Conservation (phyloP, 2,797 vertebrate genomes). For the Meriones psammophilus region DNA sequence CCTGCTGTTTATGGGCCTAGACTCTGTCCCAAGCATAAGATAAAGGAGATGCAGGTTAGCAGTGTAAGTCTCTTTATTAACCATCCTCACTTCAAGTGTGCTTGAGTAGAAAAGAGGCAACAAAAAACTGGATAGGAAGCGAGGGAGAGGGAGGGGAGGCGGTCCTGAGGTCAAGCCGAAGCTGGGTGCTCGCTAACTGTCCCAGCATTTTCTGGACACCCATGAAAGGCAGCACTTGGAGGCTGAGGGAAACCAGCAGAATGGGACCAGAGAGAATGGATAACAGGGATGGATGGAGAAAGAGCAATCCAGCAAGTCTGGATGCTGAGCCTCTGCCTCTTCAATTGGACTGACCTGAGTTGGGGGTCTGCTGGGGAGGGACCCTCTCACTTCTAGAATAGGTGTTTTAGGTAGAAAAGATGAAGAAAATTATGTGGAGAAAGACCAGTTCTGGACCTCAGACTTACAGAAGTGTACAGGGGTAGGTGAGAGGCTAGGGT, state of each 20-base stretch:
- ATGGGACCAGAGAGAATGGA: neutral
- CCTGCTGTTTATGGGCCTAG: neutral
- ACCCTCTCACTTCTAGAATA: neutral
- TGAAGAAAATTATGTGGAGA: neutral
- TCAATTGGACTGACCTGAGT: neutral
- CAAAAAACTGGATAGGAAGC: neutral
- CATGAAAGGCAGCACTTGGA: neutral
- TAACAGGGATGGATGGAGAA: neutral
- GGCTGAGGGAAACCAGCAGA: neutral
- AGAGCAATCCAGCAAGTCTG: neutral
- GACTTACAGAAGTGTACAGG: neutral
- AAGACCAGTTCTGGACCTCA: neutral
- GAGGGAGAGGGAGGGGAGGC: neutral
- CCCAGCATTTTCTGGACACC: neutral
- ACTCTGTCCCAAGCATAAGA: neutral
- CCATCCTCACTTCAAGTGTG: neutral
- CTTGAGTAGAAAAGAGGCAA: slow-evolving; percentile 23
- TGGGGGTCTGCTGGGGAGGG: neutral
- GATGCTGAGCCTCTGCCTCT: neutral
- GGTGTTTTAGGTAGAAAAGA: neutral
- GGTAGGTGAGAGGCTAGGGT: neutral
- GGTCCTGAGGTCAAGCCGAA: slow-evolving; percentile 41
- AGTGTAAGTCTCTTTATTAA: slow-evolving; percentile 74
- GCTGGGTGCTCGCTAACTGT: neutral
- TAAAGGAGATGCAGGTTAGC: neutral